phyloP scores from a whole-genome alignment of 1,140 invertebrate genomes.

The Pseudomyrmex flavicornis region DNA sequence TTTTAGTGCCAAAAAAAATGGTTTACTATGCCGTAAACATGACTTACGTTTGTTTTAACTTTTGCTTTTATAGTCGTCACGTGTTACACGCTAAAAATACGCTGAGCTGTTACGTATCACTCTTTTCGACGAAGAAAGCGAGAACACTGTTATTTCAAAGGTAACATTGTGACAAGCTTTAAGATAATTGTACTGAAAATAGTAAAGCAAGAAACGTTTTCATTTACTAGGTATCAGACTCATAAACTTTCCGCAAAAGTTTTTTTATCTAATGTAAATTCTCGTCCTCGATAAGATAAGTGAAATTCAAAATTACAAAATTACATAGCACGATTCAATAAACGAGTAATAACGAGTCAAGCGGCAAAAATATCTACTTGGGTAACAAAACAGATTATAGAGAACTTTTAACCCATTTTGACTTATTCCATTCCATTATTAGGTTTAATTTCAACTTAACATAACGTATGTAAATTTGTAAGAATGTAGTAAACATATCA shows the following conservation, averaged over 20 bases:
- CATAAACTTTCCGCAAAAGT: conserved; percentile 9
- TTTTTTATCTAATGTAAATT: not conserved
- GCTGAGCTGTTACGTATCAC: conserved; percentile 32
- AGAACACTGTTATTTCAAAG: conserved; percentile 40
- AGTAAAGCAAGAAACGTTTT: conserved; percentile 19
- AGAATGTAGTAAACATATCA: not conserved
- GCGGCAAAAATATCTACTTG: too few relatives aligned
- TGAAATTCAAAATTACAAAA: not conserved
- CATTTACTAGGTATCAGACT: not conserved
- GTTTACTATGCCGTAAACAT: conserved; percentile 23
- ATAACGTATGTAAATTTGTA: not conserved
- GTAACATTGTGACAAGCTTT: conserved; percentile 3
- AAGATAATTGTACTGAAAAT: conserved; percentile 47
- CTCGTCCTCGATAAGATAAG: not conserved
- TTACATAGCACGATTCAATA: too few relatives aligned
- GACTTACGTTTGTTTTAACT: conserved; percentile 75
- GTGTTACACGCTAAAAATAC: conserved; percentile 58
- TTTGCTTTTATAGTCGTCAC: conserved; percentile 75
- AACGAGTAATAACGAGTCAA: too few relatives aligned
- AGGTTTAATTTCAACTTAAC: too few relatives aligned
- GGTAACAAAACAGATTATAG: not conserved
- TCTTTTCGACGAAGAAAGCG: conserved; percentile 26
- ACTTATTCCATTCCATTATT: too few relatives aligned
- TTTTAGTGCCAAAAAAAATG: not conserved
- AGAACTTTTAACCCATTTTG: too few relatives aligned